Base-by-base conservation (phyloP, 92 coral and sea anemone species). In the Galaxea fascicularis region DNA sequence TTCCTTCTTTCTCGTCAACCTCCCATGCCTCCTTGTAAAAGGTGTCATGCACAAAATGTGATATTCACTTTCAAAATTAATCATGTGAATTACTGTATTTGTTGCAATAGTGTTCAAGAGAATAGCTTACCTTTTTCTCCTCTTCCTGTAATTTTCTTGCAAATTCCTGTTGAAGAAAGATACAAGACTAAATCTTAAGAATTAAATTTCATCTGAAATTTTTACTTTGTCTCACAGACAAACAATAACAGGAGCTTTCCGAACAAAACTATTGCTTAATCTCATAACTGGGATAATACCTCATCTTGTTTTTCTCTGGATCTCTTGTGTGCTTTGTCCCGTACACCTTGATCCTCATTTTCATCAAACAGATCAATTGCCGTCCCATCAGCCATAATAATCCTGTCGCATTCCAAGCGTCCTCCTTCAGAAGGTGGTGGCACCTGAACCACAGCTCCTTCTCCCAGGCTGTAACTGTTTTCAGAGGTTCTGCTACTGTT, bases 331-430 rank as follows among this genome's bases (percentile, higher is more conserved):
- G 95, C 95, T 68, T 87, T 89, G 56, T 95, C 95, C 35, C 93
- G 82, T 3, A 64, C 86, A 26, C 60, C 78, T 62, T 29, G 31
- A 52, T 95, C 98, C 5, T 89, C 91, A 60, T 91, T 94, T 22
- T 95, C 90, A 25, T 96, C 98, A 85, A 93, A 95, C 78, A 95
- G 86, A 53, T 91, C 93, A 52, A 96, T 96, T 8, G 92, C 97
- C 12, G 99, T 96, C 11, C 99, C 99, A 85, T 96, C 99, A 15
- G 98, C 99, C 93, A 96, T 83, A 45, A 94, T 94, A 20, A 96
- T 96, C 84, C 94, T 88, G 70, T 96, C 98, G 21, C 89, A 51
- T 64, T 94, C 98, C 62, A 94, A 46, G 64, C 98, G 78, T 6
- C 98, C 98, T 52, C 98, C 96, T 30, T 86, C 92, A 30, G 90